Evolutionary conservation across 1,140 invertebrate genomes (phyloP), one percentile per base, ranked within the genome.

Genomic region (Drosophila santomea): DNA sequence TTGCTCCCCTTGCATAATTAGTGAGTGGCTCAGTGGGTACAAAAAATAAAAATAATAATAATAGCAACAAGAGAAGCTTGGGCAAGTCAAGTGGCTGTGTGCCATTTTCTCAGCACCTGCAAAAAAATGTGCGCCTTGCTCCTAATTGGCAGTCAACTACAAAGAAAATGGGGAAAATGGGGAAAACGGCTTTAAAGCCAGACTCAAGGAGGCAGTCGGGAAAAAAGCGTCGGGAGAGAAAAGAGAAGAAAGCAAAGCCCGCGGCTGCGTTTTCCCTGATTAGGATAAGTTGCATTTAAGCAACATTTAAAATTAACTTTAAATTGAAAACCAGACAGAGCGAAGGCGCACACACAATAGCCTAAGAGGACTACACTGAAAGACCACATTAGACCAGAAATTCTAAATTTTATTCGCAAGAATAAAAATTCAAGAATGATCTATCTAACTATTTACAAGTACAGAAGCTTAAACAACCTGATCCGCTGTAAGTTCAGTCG

Each of bases 1-100:
- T 78, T 71, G 10, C 66, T 60, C 32, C 35, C 51, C 75, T 78
- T 86, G 82, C 82, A 86, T 86, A 86, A 86, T 86, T 86, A 86
- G 82, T 88, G 79, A 86, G 82, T 88, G 83, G 80, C 80, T 83
- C 72, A 80, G 80, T 84, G 79, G 79, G 59, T 63, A 61, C 63
- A 23, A 64, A 17, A 15, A 78, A 73, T 25, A 39, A 32, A 32
- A 32, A 61, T n/a, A 60, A 60, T 54, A 73, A 23, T 48, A 61
- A 28, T 52, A 80, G 61, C 55, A 57, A 75, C 71, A 60, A 39
- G 58, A 64, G 17, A 14, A 58, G 69, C 54, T 39, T 62, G 56
- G 82, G 56, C 74, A 81, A 85, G 82, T 85, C 82, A 86, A 86
- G 82, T 86, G 75, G 79, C 79, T 88, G 83, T 86, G 82, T 86